Percentiles rank a stretch among this genome's conserved stretches.
These are phyloP conservation scores for Zaprionus tsacasi DNA, from an alignment of 1,140 invertebrate species.

Conservation along the genomic window DNA sequence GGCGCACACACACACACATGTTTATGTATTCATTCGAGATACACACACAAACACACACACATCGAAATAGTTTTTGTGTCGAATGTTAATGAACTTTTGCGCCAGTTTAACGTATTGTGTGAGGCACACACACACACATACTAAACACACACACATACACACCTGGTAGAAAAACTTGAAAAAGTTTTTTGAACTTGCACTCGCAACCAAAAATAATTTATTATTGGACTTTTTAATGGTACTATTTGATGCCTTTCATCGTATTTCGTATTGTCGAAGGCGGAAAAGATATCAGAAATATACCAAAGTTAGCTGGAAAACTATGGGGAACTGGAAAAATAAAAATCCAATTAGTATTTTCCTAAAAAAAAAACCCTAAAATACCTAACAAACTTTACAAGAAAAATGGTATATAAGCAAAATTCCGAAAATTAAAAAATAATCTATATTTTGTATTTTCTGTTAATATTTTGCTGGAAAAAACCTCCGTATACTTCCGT, in stretches of 20 bases:
- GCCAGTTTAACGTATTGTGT: slow-evolving; percentile 69
- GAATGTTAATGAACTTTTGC: slow-evolving; percentile 83
- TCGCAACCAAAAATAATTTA: slow-evolving; percentile 26
- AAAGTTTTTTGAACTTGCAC: slow-evolving; percentile 75
- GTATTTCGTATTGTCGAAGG: slow-evolving; percentile 32
- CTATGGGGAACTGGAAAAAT: too few species aligned
- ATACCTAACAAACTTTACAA: too few species aligned
- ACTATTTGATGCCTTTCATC: not conserved
- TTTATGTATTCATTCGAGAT: slow-evolving; percentile 25
- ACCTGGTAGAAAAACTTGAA: slow-evolving; percentile 49
- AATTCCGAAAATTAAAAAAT: too few species aligned
- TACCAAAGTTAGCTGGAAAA: not conserved
- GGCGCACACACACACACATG: slow-evolving; percentile 16
- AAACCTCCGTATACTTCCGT: not conserved
- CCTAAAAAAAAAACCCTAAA: too few species aligned
- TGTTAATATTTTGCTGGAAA: not conserved
- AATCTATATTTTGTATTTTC: not conserved
- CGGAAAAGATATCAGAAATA: slow-evolving; percentile 18
- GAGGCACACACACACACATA: slow-evolving; percentile 31
- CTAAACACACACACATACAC: slow-evolving; percentile 1
- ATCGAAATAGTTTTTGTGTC: slow-evolving; percentile 80
- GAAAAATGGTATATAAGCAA: too few species aligned
- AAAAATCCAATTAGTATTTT: too few species aligned
- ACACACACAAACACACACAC: slow-evolving; percentile 24
- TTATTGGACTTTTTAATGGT: slow-evolving; percentile 39